Evolutionary conservation across 2,113 vertebrate species (phyloP).

Genomic region (Dasypus novemcinctus): DNA sequence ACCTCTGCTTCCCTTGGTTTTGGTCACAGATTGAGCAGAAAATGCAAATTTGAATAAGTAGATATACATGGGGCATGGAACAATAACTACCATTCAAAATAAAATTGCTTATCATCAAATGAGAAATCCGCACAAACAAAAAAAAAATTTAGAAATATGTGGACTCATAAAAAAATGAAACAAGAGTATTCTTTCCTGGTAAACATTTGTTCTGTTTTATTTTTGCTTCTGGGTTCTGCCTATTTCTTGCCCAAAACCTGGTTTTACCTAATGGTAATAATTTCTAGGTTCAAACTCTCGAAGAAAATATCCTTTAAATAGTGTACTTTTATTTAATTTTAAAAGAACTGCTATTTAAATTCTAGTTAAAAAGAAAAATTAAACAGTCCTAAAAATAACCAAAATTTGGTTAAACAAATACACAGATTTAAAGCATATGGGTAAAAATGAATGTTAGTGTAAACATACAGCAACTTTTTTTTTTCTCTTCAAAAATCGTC

Average conservation of each 20-base stretch:
- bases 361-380: constrained; percentile 64
- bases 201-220: constrained; percentile 48
- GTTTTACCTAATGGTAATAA: constrained; percentile 47
- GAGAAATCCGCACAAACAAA: not conserved
- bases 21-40: not conserved
- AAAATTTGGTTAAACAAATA: constrained; percentile 78
- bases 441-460: constrained; percentile 78
- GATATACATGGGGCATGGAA: not conserved
- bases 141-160: not conserved
- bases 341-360: constrained; percentile 46
- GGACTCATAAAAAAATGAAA: not conserved
- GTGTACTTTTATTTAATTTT: constrained; percentile 62
- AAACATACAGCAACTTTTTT: constrained; percentile 74
- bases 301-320: constrained; percentile 56
- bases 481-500: constrained; percentile 66
- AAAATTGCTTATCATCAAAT: constrained; percentile 31
- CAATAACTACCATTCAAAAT: not conserved
- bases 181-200: constrained; percentile 22
- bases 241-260: constrained; percentile 57
- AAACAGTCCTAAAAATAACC: constrained; percentile 77
- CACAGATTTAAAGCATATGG: constrained; percentile 82
- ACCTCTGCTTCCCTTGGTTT: not conserved
- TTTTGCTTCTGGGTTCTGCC: constrained; percentile 52
- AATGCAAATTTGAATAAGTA: not conserved
- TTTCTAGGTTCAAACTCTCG: constrained; percentile 49